Conservation (phyloP, 2,888 invertebrate genomes). For the Sphaerophoria taeniata region DNA sequence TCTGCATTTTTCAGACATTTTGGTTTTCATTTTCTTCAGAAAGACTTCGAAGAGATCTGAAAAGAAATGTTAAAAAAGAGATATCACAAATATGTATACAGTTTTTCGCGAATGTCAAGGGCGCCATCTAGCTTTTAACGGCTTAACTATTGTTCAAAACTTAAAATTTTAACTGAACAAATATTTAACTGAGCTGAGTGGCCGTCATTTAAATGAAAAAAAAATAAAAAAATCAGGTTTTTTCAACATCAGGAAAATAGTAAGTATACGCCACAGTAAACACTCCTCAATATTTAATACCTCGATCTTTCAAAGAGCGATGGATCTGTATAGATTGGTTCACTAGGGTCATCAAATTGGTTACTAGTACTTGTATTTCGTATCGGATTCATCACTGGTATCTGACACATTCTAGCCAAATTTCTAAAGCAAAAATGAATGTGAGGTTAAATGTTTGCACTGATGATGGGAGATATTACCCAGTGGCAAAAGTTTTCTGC, state of each 20-base stretch:
- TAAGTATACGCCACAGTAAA: not conserved
- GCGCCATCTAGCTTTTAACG: too few species aligned
- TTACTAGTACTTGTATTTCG: conserved; percentile 82
- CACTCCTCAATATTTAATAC: conserved; percentile 78
- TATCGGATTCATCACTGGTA: conserved; percentile 83
- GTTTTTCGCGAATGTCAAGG: too few species aligned
- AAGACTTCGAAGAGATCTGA: conserved; percentile 81
- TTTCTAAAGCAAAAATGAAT: conserved; percentile 78
- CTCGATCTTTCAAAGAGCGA: conserved; percentile 94
- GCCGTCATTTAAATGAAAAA: too few species aligned
- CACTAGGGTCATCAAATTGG: conserved; percentile 93
- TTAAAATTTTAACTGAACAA: too few species aligned
- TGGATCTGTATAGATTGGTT: conserved; percentile 96
- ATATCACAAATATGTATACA: too few species aligned
- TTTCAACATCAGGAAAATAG: not conserved
- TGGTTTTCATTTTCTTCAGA: conserved; percentile 79
- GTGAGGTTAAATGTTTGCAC: not conserved
- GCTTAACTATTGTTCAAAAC: too few species aligned
- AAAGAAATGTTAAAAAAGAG: conserved; percentile 1
- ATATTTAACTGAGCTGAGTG: too few species aligned
- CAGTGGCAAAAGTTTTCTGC: conserved; percentile 88
- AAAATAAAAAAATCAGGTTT: too few species aligned
- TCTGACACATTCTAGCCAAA: conserved; percentile 83
- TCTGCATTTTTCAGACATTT: conserved; percentile 55
- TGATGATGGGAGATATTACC: conserved; percentile 80